These are phyloP conservation scores for Mus minutoides DNA, from an alignment of 2,797 vertebrate species.

Conservation along the genomic window DNA sequence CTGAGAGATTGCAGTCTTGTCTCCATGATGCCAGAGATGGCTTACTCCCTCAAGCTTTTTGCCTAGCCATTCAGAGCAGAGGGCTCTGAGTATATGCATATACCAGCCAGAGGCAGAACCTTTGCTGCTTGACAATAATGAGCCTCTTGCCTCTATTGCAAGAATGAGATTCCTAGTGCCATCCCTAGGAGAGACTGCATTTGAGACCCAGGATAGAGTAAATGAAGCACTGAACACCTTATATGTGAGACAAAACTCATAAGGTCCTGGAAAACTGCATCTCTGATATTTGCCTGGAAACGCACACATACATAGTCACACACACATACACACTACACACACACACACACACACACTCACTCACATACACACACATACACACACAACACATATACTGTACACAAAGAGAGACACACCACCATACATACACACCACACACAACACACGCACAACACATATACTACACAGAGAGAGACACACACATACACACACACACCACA, in stretches of 20 bases:
- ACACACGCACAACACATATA: background rate
- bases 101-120: fast-evolving
- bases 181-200: background rate
- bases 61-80: background rate
- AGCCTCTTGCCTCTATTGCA: background rate
- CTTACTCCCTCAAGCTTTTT: background rate
- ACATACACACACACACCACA: no score
- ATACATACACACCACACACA: background rate
- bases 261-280: background rate
- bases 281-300: background rate
- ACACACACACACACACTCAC: background rate
- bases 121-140: background rate
- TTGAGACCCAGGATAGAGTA: background rate
- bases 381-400: background rate
- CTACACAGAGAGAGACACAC: background rate
- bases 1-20: background rate
- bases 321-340: no score
- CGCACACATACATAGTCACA: background rate
- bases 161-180: background rate
- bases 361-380: background rate
- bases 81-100: no score
- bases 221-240: background rate
- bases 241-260: background rate
- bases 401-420: no score
- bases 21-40: background rate